Evolutionary conservation across 2,888 invertebrate genomes (phyloP).

Genomic region (Drosophila sordidula): DNA sequence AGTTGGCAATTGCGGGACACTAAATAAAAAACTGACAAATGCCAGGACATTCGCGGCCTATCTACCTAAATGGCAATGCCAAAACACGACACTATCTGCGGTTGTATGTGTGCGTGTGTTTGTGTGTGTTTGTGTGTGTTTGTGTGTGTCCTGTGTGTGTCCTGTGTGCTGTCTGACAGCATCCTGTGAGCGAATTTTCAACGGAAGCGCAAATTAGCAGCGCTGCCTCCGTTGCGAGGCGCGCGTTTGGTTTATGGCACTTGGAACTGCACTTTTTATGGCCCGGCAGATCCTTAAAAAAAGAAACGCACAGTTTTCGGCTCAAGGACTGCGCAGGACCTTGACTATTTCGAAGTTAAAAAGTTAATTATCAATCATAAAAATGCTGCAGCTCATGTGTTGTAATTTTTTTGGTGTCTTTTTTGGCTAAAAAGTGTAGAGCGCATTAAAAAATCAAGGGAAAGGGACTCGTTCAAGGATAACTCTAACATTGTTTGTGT

Average conservation of each 20-base stretch:
- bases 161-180: conserved; percentile 57
- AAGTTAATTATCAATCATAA: conserved; percentile 70
- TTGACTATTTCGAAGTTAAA: conserved; percentile 58
- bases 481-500: conserved; percentile 49
- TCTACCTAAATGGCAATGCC: conserved; percentile 63
- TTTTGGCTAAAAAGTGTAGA: conserved; percentile 11
- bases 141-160: conserved; percentile 37
- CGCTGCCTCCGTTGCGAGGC: conserved; percentile 55
- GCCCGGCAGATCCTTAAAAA: conserved; percentile 39
- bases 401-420: neutral
- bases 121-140: conserved; percentile 37
- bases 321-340: conserved; percentile 44
- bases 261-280: conserved; percentile 63
- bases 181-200: conserved; percentile 69
- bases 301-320: conserved; percentile 24
- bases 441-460: conserved; percentile 28
- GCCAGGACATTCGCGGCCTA: conserved; percentile 43
- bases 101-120: neutral
- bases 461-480: conserved; percentile 62
- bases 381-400: conserved; percentile 52
- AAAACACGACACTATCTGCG: conserved; percentile 12
- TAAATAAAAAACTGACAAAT: conserved; percentile 75
- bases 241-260: conserved; percentile 63
- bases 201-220: conserved; percentile 76
- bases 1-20: conserved; percentile 54